These are phyloP conservation scores for Gnatocerus cornutus DNA, from an alignment of 2,888 invertebrate genomes.

Conservation along the genomic window DNA sequence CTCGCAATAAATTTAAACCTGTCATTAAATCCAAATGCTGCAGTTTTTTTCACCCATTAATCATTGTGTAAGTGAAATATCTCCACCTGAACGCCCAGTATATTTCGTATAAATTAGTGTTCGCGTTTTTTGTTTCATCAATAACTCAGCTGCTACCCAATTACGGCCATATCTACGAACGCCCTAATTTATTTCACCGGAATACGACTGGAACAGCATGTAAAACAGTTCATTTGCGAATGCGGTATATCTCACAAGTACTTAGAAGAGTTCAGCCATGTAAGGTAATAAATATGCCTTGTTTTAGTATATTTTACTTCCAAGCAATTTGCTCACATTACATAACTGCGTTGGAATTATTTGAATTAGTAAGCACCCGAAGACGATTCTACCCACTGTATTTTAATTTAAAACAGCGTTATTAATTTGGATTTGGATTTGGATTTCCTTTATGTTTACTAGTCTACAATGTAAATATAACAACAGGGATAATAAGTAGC, in stretches of 20 bases:
- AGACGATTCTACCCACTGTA: neutral
- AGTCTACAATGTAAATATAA: no score
- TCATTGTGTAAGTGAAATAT: constrained; percentile 37
- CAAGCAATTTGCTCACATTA: constrained; percentile 23
- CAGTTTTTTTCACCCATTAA: constrained; percentile 35
- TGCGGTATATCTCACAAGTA: constrained; percentile 39
- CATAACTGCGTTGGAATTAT: constrained; percentile 10
- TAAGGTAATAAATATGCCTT: constrained; percentile 35
- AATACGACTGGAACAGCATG: constrained; percentile 44
- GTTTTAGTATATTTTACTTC: constrained; percentile 33
- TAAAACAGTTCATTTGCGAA: constrained; percentile 45
- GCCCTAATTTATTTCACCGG: constrained; percentile 42
- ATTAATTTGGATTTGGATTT: constrained; percentile 2
- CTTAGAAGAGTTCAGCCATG: constrained; percentile 33
- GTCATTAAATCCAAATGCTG: constrained; percentile 29
- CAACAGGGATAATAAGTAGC: no score
- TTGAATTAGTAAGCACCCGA: constrained; percentile 7
- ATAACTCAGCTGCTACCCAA: constrained; percentile 47
- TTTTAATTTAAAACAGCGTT: neutral
- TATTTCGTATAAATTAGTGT: neutral
- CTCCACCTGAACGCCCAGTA: constrained; percentile 31
- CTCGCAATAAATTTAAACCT: constrained; percentile 20
- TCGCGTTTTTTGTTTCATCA: constrained; percentile 42
- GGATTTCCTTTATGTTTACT: no score
- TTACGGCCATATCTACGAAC: constrained; percentile 45